These are phyloP conservation scores for Ormyrus thymus DNA, from an alignment of 2,888 invertebrate genomes.

Conservation along the genomic window DNA sequence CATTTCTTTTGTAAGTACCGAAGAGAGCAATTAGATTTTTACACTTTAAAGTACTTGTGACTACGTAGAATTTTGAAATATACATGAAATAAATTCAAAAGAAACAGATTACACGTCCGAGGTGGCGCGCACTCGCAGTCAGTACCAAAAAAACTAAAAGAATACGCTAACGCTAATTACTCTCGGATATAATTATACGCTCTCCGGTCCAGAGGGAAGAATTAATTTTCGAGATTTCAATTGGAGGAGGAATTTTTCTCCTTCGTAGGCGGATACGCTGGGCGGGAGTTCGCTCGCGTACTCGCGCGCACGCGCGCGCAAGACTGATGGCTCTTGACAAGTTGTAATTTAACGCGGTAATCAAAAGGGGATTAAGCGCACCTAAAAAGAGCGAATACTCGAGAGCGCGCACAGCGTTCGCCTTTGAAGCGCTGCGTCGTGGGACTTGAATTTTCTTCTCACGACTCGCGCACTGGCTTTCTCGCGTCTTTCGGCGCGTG, in stretches of 20 bases:
- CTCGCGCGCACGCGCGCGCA: not conserved
- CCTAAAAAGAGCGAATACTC: not conserved
- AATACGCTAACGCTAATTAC: constrained; percentile 4
- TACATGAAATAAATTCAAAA: too few relatives aligned
- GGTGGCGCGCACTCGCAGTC: too few relatives aligned
- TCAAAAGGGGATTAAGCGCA: constrained; percentile 19
- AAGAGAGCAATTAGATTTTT: too few relatives aligned
- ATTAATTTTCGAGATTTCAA: constrained; percentile 42
- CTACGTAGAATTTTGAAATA: too few relatives aligned
- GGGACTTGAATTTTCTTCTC: not conserved
- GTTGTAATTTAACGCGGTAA: constrained; percentile 27
- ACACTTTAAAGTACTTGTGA: too few relatives aligned
- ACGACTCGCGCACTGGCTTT: not conserved
- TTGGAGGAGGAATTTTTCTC: not conserved
- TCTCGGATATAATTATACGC: not conserved
- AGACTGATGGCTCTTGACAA: constrained; percentile 12
- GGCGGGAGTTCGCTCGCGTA: not conserved
- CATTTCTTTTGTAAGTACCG: too few relatives aligned
- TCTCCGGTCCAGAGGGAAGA: not conserved
- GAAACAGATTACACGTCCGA: too few relatives aligned
- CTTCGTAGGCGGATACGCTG: not conserved
- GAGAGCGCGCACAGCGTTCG: too few relatives aligned
- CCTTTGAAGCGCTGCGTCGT: too few relatives aligned
- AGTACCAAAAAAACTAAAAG: not conserved
- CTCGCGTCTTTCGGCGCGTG: not conserved